phyloP scores from a whole-genome alignment of 2,113 vertebrate species.

The Neodon shergylaensis region DNA sequence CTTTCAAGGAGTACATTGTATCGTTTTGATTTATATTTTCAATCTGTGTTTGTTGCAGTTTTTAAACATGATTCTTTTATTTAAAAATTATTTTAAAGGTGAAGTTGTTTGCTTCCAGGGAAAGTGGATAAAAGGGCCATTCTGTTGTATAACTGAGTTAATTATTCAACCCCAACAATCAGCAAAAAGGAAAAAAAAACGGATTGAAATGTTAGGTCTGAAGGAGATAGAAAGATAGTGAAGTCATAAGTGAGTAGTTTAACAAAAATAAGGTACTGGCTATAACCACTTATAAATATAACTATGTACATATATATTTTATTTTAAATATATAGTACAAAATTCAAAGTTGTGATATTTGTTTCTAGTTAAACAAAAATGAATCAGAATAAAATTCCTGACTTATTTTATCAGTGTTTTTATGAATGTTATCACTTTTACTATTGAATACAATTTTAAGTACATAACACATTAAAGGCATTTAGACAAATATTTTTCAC shows the following conservation, averaged over 20 bases:
- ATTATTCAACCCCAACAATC: not conserved
- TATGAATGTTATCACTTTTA: conserved; percentile 31
- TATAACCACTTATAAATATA: not conserved
- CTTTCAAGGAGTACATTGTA: rapidly evolving
- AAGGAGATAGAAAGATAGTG: not conserved
- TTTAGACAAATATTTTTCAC: conserved; percentile 45
- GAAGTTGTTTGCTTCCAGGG: too few relatives aligned
- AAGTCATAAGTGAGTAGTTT: not conserved
- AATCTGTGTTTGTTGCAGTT: not conserved
- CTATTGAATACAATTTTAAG: conserved; percentile 12
- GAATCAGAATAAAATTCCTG: not conserved
- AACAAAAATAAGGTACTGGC: not conserved
- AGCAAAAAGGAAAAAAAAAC: not conserved
- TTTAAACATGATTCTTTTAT: not conserved
- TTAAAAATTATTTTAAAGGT: not conserved
- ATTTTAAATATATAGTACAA: not conserved
- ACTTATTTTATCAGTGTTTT: conserved; percentile 2
- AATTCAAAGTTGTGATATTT: not conserved
- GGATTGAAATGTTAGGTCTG: not conserved
- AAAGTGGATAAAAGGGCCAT: not conserved
- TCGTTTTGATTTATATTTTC: not conserved
- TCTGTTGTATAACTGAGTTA: not conserved
- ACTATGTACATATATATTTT: not conserved
- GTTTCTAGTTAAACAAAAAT: conserved; percentile 26
- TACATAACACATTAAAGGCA: not conserved